Base-by-base conservation (phyloP, 37 sponge, comb jelly and placozoan species). In the Halichondria panicea region DNA sequence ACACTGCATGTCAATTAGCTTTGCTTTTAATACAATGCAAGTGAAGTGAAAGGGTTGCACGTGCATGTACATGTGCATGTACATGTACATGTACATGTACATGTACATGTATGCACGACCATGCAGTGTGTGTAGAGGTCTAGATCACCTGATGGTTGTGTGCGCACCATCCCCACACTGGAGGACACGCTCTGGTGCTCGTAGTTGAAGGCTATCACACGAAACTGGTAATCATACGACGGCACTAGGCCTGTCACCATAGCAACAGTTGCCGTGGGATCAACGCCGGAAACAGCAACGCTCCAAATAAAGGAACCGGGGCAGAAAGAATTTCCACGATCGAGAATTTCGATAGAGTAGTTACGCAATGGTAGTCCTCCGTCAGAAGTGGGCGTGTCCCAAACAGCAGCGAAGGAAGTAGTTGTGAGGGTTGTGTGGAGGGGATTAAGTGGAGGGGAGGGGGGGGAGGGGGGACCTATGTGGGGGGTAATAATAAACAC, bases 341-440 rank as follows among this genome's bases (percentile, higher is more conserved):
- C 41, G 37, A 19, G n/a, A 0, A 67, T 5, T n/a, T 78, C 56
- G 30, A 78, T 19, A 24, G 68, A 55, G 68, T 78, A 78, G 78
- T 67, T 67, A 3, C 9, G 37, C 0, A 78, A 41, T 0, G 67
- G n/a, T 19, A 78, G 78, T 8, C 57, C 52, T 13, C 78, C 78
- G 39, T 7, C 36, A n/a, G 15, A 52, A 0, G 57, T 11, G 3
- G 78, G 78, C 32, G 28, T 25, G 15, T 19, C 31, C 78, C 78
- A 78, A 35, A 45, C 15, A 30, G 68, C 68, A 0, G 42, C 54
- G 42, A 78, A 67, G 9, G 57, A 57, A 43, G 55, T 37, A 8
- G 66, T 4, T 11, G 22, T 46, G 0, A 78, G 19, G 1, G 27
- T 31, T 0, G 22, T 24, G 8, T 32, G 12, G 0, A 0, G 41